Conservation (phyloP, 2,113 vertebrate species). For the Emydura subglobosa region DNA sequence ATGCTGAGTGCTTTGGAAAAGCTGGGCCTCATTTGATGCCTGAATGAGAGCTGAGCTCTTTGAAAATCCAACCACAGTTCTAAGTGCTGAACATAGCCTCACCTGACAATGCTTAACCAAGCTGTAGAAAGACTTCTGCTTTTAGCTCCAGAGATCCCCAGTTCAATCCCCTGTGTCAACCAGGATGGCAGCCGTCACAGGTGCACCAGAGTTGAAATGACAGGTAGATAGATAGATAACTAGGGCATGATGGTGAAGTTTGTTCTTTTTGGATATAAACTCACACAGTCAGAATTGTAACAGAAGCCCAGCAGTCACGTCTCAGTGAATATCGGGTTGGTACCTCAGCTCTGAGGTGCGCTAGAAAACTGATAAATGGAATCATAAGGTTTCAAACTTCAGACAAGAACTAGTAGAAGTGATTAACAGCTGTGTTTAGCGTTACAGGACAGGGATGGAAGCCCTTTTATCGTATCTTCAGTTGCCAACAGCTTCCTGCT, state of each 20-base stretch:
- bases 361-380: slow-evolving; percentile 42
- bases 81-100: not conserved
- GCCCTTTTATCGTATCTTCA: slow-evolving; percentile 66
- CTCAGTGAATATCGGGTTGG: not conserved
- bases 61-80: not conserved
- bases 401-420: slow-evolving; percentile 69
- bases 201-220: accelerated
- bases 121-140: not conserved
- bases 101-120: not conserved
- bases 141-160: not conserved
- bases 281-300: not conserved
- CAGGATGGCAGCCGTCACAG: not conserved
- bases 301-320: not conserved
- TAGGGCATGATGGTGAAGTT: not conserved
- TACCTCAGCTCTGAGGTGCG: not conserved
- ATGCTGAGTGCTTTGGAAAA: not conserved
- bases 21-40: no score
- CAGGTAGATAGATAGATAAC: not conserved
- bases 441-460: slow-evolving; percentile 61
- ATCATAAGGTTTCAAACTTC: slow-evolving; percentile 69
- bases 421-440: slow-evolving; percentile 69
- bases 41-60: not conserved
- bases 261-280: not conserved
- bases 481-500: slow-evolving; percentile 59
- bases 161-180: not conserved